Conservation (phyloP, 2,113 vertebrate species). For the Trichechus manatus region DNA sequence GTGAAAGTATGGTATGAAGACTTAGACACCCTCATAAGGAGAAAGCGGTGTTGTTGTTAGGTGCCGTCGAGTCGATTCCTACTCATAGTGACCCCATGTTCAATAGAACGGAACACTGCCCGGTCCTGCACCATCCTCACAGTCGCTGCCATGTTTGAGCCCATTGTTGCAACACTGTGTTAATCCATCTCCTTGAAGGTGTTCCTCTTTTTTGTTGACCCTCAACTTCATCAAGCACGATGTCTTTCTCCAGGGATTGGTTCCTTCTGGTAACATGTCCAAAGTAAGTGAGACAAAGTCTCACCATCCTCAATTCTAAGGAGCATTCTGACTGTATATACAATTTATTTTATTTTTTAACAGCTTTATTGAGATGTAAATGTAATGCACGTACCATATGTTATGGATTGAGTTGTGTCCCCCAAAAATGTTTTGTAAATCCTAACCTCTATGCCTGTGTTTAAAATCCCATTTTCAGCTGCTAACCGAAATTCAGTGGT, state of each 20-base stretch:
- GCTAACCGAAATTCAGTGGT: too few species aligned
- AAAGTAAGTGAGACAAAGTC: too few species aligned
- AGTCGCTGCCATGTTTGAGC: background rate
- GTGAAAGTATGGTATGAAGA: background rate
- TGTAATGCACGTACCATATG: too few species aligned
- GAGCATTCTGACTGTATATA: background rate
- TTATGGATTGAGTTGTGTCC: too few species aligned
- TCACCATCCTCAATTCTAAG: too few species aligned
- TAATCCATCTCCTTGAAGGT: background rate
- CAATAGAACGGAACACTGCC: background rate
- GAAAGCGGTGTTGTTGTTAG: background rate
- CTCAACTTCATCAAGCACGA: background rate
- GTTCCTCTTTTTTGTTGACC: background rate
- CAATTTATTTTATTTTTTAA: background rate
- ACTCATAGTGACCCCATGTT: background rate
- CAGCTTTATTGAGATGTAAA: too few species aligned
- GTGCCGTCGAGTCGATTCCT: background rate
- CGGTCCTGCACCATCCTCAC: background rate
- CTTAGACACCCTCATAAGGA: background rate
- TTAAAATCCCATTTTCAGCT: too few species aligned
- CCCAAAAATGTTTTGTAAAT: too few species aligned
- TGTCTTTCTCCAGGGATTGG: background rate
- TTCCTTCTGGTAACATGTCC: too few species aligned
- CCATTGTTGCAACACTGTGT: background rate
- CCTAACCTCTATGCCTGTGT: too few species aligned